phyloP scores from a whole-genome alignment of 64 coral and sea anemone genomes.

The Platygyra sinensis region DNA sequence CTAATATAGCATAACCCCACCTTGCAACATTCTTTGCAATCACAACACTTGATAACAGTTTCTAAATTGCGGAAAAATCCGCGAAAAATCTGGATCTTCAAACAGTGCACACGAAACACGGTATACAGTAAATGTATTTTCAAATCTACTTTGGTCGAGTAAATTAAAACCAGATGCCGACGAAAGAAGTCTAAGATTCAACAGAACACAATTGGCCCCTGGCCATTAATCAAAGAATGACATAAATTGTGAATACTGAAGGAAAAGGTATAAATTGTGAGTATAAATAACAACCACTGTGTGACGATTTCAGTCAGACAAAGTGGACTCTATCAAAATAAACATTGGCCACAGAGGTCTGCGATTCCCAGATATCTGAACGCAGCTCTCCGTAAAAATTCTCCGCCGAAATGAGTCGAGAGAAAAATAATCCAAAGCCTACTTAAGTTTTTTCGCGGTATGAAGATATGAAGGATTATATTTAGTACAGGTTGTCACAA shows the following conservation, averaged over 20 bases:
- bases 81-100: neutral
- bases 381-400: constrained; percentile 26
- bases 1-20: constrained; percentile 17
- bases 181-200: constrained; percentile 25
- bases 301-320: neutral
- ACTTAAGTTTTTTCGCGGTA: constrained; percentile 21
- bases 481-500: constrained; percentile 37
- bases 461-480: constrained; percentile 45
- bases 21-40: neutral
- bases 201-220: constrained; percentile 36
- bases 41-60: neutral
- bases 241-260: constrained; percentile 24
- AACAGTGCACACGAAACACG: neutral
- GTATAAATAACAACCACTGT: constrained; percentile 16
- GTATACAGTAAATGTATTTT: constrained; percentile 23
- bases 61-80: neutral
- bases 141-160: constrained; percentile 11
- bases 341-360: neutral
- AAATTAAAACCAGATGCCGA: constrained; percentile 28
- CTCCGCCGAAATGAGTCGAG: constrained; percentile 35
- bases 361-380: neutral
- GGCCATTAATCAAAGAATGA: constrained; percentile 52
- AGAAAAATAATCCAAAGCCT: constrained; percentile 51
- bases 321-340: constrained; percentile 26
- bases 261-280: constrained; percentile 33